A percentile compares a stretch with the other conserved stretches of the same genome.
phyloP scores from a whole-genome alignment of 2,113 vertebrate genomes.

The Gorsachius goisagi region DNA sequence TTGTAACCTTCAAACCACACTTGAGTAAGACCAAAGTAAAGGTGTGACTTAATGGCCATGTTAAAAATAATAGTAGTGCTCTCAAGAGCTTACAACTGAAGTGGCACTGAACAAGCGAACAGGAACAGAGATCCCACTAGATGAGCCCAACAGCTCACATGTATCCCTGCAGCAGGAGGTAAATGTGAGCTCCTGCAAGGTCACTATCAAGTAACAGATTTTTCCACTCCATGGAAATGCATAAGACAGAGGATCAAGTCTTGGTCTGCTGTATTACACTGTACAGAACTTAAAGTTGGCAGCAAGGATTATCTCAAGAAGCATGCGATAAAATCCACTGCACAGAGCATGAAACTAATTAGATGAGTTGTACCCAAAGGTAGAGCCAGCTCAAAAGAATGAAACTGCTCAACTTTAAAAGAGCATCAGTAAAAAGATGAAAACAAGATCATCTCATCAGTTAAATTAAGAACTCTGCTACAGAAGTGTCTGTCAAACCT shows the following conservation, averaged over 20 bases:
- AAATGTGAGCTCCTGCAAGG: not conserved
- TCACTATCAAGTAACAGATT: not conserved
- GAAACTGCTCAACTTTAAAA: not conserved
- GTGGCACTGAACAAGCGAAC: not conserved
- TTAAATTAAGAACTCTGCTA: slow-evolving; percentile 21
- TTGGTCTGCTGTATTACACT: not conserved
- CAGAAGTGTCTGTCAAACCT: slow-evolving; percentile 18
- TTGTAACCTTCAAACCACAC: not conserved
- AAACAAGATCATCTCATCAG: not conserved
- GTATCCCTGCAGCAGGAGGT: not conserved
- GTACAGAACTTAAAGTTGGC: not conserved
- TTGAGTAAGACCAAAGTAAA: not conserved
- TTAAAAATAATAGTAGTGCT: not conserved
- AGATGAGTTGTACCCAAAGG: not conserved
- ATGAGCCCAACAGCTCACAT: not conserved
- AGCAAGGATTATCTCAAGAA: not conserved
- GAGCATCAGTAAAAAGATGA: not conserved
- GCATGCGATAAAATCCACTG: not conserved
- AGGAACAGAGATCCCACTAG: not conserved
- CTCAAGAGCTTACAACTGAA: not conserved
- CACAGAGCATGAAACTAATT: not conserved
- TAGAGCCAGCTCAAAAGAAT: not conserved
- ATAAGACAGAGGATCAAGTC: not conserved
- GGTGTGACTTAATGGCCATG: accelerated
- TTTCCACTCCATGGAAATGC: not conserved